Evolutionary conservation across 2,888 invertebrate species (phyloP).

Genomic region (Anaspis maculata): DNA sequence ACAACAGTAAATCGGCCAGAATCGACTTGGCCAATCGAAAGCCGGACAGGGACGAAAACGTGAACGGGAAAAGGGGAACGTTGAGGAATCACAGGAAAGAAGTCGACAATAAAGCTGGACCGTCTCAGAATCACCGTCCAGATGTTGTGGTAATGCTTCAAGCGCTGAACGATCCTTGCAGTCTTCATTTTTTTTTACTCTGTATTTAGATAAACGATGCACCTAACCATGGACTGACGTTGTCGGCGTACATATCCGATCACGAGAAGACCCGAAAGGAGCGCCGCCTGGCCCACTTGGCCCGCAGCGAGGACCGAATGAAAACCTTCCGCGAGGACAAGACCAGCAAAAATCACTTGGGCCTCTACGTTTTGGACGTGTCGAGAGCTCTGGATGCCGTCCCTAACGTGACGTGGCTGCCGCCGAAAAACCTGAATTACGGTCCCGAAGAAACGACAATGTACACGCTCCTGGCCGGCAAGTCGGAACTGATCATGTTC

Average conservation of each 20-base stretch:
- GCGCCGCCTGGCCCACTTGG: constrained; percentile 23
- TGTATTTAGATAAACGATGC: too few species aligned
- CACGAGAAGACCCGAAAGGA: too few species aligned
- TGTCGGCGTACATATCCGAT: too few species aligned
- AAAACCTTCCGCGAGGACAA: constrained; percentile 21
- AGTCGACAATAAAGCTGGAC: constrained; percentile 19
- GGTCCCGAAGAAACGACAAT: constrained; percentile 81
- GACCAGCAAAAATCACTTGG: constrained; percentile 43
- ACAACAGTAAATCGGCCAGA: constrained; percentile 24
- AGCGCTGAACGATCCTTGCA: background rate
- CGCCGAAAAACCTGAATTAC: constrained; percentile 49
- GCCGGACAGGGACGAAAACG: constrained; percentile 59
- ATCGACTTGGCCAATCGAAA: constrained; percentile 35
- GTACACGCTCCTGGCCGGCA: constrained; percentile 81
- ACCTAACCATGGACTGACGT: too few species aligned
- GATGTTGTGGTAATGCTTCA: background rate
- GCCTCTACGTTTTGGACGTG: constrained; percentile 81
- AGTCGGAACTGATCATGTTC: constrained; percentile 90
- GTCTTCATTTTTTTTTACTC: too few species aligned
- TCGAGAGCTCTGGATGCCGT: constrained; percentile 58
- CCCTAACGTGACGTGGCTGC: constrained; percentile 62
- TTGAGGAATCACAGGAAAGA: constrained; percentile 36
- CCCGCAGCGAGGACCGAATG: constrained; percentile 22
- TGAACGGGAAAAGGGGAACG: constrained; percentile 61
- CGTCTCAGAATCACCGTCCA: constrained; percentile 6